Evolutionary conservation across 2,797 vertebrate species (phyloP), one percentile per base, ranked within the genome.

Genomic region (Fringilla coelebs): DNA sequence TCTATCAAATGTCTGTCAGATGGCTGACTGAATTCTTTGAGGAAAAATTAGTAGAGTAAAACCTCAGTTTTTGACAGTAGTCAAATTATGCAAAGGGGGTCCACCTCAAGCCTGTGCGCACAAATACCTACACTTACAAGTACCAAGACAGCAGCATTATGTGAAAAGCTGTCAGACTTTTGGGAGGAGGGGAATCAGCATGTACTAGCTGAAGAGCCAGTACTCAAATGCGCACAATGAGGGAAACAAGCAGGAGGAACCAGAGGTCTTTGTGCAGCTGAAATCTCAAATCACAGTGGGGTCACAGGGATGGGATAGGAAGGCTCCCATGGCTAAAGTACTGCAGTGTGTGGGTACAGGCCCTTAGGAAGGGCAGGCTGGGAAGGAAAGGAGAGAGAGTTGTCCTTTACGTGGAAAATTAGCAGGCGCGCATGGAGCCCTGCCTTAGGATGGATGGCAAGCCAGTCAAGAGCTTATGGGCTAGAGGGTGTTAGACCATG

Each of bases 1-100:
- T 86, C 90, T 93, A 91, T 94, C 95, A 91, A 93, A 93, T 79
- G 90, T 86, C 85, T 96, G 93, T 94, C 91, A 81, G 88, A 91
- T 70, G 88, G 54, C 70, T 94, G 93, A 85, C 79, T 89, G 88
- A 91, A 81, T 80, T 66, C 43, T 66, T 72, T 67, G 66, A 90
- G 58, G 38, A 86, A 94, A 91, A 95, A 86, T 76, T 86, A 82
- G 65, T 52, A 70, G 57, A 82, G 32, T 84, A 90, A 88, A 93
- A 81, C n/a, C 26, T 90, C 45, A 43, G 41, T 40, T 52, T 86
- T 55, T 95, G 92, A 84, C 88, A 90, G 79, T 34, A 89, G 78
- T 89, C 74, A 71, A 24, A 90, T 93, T 93, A 85, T 79, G 67
- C 71, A 73, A 55, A 95, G 20, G 4, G 17, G 0, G 32, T 46